Conservation (phyloP, 2,113 vertebrate species). For the Brevimyrus niger region DNA sequence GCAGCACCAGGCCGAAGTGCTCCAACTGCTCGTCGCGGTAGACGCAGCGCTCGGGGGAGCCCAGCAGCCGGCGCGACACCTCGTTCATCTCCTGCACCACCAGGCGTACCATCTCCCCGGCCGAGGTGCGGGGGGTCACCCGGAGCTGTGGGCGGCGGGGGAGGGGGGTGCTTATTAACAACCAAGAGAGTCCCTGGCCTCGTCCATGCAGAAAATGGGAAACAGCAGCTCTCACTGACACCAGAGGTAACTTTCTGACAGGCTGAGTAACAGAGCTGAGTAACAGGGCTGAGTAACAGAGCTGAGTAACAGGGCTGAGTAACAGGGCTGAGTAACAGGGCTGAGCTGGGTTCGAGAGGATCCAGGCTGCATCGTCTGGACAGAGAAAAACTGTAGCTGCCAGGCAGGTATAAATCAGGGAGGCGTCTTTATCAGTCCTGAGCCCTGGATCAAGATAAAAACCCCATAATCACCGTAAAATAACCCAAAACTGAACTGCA, state of each 20-base stretch:
- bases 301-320: not conserved
- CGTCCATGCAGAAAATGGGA: not conserved
- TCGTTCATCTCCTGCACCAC: constrained; percentile 80
- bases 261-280: not conserved
- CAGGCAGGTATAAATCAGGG: not conserved
- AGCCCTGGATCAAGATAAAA: not conserved
- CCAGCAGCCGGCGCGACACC: constrained; percentile 53
- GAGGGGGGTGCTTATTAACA: rapidly evolving
- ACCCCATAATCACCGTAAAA: not conserved
- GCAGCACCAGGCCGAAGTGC: constrained; percentile 76
- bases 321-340: not conserved
- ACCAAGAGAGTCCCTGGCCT: not conserved
- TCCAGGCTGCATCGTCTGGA: not conserved
- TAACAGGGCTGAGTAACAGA: not conserved
- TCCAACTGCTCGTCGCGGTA: constrained; percentile 70
- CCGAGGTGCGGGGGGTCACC: constrained; percentile 65
- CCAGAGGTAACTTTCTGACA: not conserved
- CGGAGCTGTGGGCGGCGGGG: constrained; percentile 52
- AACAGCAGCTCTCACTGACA: not conserved
- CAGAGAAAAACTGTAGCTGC: not conserved
- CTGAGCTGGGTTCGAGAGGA: not conserved
- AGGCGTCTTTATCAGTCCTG: not conserved
- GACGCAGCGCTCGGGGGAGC: constrained; percentile 43
- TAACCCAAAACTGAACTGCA: not conserved
- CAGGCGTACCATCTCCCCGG: constrained; percentile 72